These are phyloP conservation scores for Hybos culiciformis DNA, from an alignment of 2,888 invertebrate species.

Conservation along the genomic window DNA sequence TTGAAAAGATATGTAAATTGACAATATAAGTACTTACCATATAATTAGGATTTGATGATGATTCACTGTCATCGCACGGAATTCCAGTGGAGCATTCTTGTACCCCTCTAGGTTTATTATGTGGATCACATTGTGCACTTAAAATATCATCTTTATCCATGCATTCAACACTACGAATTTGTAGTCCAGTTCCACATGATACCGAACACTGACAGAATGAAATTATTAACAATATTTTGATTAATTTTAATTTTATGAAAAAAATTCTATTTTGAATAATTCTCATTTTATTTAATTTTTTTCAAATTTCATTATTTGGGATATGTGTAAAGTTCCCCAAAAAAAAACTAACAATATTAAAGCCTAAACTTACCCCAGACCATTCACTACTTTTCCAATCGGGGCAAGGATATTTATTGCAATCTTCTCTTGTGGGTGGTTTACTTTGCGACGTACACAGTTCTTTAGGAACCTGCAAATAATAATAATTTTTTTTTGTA, in stretches of 20 bases:
- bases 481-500: neutral
- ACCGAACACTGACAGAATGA: constrained; percentile 64
- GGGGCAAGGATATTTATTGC: constrained; percentile 76
- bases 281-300: neutral
- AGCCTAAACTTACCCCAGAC: constrained; percentile 65
- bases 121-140: constrained; percentile 50
- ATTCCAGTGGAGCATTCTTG: constrained; percentile 63
- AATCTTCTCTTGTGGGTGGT: constrained; percentile 66
- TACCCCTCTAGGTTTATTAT: constrained; percentile 51
- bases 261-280: constrained; percentile 2
- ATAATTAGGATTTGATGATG: too few species aligned
- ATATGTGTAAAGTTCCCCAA: constrained; percentile 2
- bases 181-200: constrained; percentile 77
- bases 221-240: constrained; percentile 3
- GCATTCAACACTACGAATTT: constrained; percentile 71
- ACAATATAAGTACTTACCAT: too few species aligned
- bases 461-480: constrained; percentile 51
- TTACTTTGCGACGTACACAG: constrained; percentile 38
- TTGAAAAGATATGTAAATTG: too few species aligned
- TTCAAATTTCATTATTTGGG: neutral
- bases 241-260: constrained; percentile 2
- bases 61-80: constrained; percentile 44
- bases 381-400: constrained; percentile 76
- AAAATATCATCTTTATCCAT: constrained; percentile 44
- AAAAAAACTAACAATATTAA: constrained; percentile 10